Base-by-base conservation (phyloP, 2,888 invertebrate genomes). In the Danaus chrysippus region DNA sequence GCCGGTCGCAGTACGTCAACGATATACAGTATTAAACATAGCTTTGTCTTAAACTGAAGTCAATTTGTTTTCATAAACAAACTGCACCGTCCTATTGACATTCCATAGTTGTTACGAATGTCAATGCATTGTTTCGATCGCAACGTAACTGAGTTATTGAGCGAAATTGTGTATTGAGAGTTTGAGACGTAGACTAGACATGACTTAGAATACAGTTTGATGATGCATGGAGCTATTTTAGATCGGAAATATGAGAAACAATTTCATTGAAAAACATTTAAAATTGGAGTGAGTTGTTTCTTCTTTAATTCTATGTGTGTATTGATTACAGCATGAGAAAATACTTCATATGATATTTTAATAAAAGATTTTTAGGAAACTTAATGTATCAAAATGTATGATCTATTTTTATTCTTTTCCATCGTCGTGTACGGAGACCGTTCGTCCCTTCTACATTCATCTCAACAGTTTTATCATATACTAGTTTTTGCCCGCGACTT, bases 71-170 rank as follows among this genome's bases (percentile, higher is more conserved):
- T 17, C 17, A 49, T 17, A 49, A 49, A 49, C 17, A 49, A 17
- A 49, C 1, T 11, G 17, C 10, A 52, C 10, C 15, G 1, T 34
- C 44, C 46, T 54, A 44, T 53, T 13, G 41, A 41, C 42, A 42
- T 42, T 56, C 59, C 13, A 55, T 62, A 53, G 54, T 46, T 19
- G 52, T 34, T 34, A 34, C 23, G 23, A 34, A 34, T 8, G 6
- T 10, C 56, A 56, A 41, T 42, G 56, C 55, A 44, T 19, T 62
- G 57, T 58, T 52, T 52, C 54, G 58, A 61, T 56, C 52, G 53
- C 34, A 61, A 15, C 57, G 34, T 65, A 63, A 65, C 58, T 13
- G 34, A 65, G 60, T 65, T 65, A 63, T 34, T 44, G 63, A 54
- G 42, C 56, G 49, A 58, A 58, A 61, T 63, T 53, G 54, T 43